Conservation (phyloP, 2,888 invertebrate species). For the Malthinus flaveolus region DNA sequence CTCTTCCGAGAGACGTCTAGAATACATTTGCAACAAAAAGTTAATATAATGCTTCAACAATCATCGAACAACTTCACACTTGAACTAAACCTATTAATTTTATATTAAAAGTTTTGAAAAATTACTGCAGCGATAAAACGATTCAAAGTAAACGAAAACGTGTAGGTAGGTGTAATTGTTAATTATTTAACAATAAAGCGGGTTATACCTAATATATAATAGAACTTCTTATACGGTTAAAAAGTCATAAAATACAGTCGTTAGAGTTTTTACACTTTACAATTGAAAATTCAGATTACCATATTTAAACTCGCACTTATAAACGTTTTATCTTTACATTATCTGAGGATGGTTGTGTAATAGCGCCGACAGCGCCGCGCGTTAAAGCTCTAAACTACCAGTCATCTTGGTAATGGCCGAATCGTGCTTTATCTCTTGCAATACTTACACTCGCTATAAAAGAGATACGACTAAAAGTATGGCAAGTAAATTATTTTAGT, state of each 20-base stretch:
- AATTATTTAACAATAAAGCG: too few species aligned
- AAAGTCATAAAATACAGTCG: conserved; percentile 24
- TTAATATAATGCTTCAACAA: too few species aligned
- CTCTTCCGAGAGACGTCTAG: too few species aligned
- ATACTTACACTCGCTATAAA: conserved; percentile 45
- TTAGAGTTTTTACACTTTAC: conserved; percentile 16
- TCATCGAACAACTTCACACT: too few species aligned
- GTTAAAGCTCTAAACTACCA: conserved; percentile 42
- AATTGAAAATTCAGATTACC: conserved; percentile 29
- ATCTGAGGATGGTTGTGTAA: conserved; percentile 39
- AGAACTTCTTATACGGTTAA: background rate
- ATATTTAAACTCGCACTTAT: conserved; percentile 29
- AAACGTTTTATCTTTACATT: conserved; percentile 39
- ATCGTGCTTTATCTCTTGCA: conserved; percentile 51
- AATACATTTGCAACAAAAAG: too few species aligned
- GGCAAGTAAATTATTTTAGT: conserved; percentile 40
- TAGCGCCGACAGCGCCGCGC: conserved; percentile 38
- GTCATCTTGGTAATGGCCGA: conserved; percentile 49
- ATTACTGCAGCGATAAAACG: too few species aligned
- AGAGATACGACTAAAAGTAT: conserved; percentile 49
- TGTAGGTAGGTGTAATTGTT: too few species aligned
- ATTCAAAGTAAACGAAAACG: too few species aligned
- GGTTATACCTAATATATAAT: too few species aligned
- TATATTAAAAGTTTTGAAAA: too few species aligned
- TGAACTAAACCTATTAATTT: too few species aligned